Evolutionary conservation across 1,140 invertebrate genomes (phyloP), one percentile per base, ranked within the genome.

Genomic region (Tenebrio molitor): DNA sequence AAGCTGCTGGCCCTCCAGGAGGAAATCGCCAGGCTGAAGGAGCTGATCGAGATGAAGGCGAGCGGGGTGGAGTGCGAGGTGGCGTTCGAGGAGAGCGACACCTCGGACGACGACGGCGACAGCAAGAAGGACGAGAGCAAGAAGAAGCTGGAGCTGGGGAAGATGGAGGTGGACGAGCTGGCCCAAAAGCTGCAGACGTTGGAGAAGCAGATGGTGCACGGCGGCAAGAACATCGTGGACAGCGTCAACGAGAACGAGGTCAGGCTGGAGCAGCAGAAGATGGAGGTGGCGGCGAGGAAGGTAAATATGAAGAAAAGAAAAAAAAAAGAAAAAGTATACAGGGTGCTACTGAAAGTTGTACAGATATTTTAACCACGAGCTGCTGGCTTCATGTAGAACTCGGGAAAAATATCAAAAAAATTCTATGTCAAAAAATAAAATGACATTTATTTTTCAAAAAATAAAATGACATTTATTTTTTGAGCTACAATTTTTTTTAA

Each of bases 161-260:
- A 83, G 66, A 77, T 83, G 76, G 80, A 83, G 75, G 78, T 83
- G 0, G 80, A 81, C 53, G 82, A 83, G 33, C 42, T 86, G 65
- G 83, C 84, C 46, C 83, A 69, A 86, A 90, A 81, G 86, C 90
- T 74, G 80, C 86, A 65, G 88, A 92, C 69, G 41, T 89, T 98
- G 83, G 95, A 97, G 82, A 94, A 93, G 76, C 94, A 97, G 80
- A 84, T 98, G 70, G 88, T 98, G 23, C 89, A 90, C 71, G 96
- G 96, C 23, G 87, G 87, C 1, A 95, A 94, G 81, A 95, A 95
- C 82, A 92, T 98, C 46, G 88, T 97, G 15, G 95, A 97, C 82
- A 94, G 95, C 78, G 95, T 96, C 8, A 94, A 95, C 80, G 91
- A 96, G 82, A 94, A 96, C 74, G 92, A 97, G 80, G 86, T 91